These are phyloP conservation scores for Sciurus carolinensis DNA, from an alignment of 2,797 vertebrate genomes.

Conservation along the genomic window DNA sequence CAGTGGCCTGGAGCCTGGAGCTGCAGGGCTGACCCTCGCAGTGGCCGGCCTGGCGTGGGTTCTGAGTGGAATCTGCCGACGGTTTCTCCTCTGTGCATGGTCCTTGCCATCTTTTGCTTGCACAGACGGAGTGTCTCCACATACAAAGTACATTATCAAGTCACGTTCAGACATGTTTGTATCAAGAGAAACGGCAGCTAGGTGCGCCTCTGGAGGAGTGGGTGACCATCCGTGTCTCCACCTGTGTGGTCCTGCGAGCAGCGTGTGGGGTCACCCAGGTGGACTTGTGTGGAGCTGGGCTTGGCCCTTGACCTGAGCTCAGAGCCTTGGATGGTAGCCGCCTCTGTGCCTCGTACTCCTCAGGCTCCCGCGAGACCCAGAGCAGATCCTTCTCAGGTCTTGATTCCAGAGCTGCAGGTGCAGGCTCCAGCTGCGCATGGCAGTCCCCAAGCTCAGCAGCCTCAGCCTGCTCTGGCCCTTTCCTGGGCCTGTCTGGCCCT, in stretches of 20 bases:
- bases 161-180: too few species aligned
- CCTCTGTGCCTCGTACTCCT: accelerated
- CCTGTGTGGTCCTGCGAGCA: not conserved
- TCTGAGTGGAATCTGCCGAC: not conserved
- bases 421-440: not conserved
- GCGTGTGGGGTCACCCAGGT: not conserved
- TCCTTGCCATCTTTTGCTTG: not conserved
- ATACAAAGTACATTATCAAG: not conserved
- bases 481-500: not conserved
- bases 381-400: not conserved
- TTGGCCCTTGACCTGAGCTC: not conserved
- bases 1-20: not conserved
- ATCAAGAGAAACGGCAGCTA: not conserved
- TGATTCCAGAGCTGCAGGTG: not conserved
- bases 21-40: too few species aligned
- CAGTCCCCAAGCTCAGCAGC: not conserved
- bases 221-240: not conserved
- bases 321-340: not conserved
- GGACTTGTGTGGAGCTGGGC: not conserved
- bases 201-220: not conserved
- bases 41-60: accelerated
- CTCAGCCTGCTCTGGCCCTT: not conserved
- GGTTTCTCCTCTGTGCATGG: accelerated
- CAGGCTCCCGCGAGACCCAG: not conserved
- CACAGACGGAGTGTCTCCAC: not conserved